Evolutionary conservation across 2,797 vertebrate genomes (phyloP).

Genomic region (Holocentrus rufus): DNA sequence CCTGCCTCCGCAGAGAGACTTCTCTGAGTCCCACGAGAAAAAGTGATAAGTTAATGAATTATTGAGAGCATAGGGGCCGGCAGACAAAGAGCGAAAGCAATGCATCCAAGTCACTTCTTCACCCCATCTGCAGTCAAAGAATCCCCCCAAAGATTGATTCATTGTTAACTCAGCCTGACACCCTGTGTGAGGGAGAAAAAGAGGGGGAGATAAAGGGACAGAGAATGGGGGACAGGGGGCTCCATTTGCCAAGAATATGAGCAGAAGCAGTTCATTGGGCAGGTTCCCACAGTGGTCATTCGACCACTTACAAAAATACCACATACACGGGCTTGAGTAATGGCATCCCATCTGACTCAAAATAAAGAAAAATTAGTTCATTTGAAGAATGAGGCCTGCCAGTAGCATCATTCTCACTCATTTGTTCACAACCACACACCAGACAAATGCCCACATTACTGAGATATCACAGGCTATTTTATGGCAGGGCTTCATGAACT

Average conservation of each 20-base stretch:
- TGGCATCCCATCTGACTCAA: constrained; percentile 69
- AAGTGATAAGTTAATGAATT: constrained; percentile 85
- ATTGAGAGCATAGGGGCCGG: constrained; percentile 77
- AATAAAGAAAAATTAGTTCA: constrained; percentile 66
- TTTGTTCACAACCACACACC: constrained; percentile 3
- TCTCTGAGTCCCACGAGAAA: constrained; percentile 74
- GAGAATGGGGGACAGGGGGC: constrained; percentile 80
- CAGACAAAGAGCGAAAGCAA: constrained; percentile 80
- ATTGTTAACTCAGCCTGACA: constrained; percentile 88
- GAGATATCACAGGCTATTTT: constrained; percentile 3
- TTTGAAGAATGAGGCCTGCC: constrained; percentile 34
- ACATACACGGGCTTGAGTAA: constrained; percentile 69
- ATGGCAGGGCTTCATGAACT: constrained; percentile 5
- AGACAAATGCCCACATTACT: constrained; percentile 20
- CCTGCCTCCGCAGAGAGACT: constrained; percentile 47
- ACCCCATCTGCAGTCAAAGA: constrained; percentile 87
- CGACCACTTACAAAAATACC: constrained; percentile 65
- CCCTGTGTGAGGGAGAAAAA: constrained; percentile 82
- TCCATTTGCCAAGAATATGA: constrained; percentile 82
- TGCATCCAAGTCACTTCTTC: constrained; percentile 80
- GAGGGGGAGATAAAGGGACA: constrained; percentile 80
- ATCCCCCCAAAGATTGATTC: constrained; percentile 86
- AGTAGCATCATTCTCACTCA: constrained; percentile 10
- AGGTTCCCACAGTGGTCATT: constrained; percentile 82
- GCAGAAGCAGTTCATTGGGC: constrained; percentile 77